phyloP scores from a whole-genome alignment of 2,113 vertebrate species.

The Odontophorus gujanensis region DNA sequence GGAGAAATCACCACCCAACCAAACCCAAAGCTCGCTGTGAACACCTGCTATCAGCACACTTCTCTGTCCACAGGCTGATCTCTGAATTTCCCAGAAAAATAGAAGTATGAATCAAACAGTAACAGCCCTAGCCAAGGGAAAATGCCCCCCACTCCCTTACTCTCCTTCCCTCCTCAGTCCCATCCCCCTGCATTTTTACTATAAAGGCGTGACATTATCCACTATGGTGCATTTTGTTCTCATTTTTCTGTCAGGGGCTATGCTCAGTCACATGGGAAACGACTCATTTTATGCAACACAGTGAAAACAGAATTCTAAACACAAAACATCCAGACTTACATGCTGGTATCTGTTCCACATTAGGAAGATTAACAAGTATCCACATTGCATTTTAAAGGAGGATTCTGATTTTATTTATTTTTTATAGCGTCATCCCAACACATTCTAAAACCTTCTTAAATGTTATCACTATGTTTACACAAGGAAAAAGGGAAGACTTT shows the following conservation, averaged over 20 bases:
- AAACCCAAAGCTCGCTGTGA: background rate
- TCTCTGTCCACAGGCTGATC: background rate
- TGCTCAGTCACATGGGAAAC: rapidly evolving
- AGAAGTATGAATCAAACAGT: background rate
- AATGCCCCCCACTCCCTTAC: background rate
- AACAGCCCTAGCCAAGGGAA: background rate
- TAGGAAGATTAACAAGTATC: background rate
- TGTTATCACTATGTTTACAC: background rate
- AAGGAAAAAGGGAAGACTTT: background rate
- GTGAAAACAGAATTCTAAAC: background rate
- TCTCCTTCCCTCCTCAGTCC: background rate
- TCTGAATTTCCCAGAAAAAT: background rate
- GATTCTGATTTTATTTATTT: background rate
- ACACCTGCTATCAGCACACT: background rate
- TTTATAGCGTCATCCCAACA: background rate
- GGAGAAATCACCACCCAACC: background rate
- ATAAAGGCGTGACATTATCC: rapidly evolving
- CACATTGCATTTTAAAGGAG: background rate
- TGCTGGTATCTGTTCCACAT: background rate
- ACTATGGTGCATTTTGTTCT: rapidly evolving
- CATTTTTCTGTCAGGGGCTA: rapidly evolving
- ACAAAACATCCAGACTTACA: rapidly evolving
- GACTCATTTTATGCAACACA: background rate
- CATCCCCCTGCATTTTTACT: too few relatives aligned
- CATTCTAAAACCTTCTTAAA: background rate